Evolutionary conservation across 2,888 invertebrate species (phyloP).

Genomic region (Cheilosia impressa): DNA sequence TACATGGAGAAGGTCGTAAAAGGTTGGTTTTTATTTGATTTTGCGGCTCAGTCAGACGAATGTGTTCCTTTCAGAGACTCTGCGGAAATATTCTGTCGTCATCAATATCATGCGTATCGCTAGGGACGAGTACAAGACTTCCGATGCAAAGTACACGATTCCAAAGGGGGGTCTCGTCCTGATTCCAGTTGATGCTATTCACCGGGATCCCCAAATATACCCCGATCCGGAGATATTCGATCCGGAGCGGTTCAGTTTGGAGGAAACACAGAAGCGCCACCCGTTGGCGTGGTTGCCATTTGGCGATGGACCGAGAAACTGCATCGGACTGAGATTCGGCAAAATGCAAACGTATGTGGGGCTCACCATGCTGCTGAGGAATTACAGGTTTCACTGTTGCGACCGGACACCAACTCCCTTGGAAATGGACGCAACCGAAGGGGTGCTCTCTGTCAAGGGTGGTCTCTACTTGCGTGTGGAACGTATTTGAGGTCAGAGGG

Average conservation of each 20-base stretch:
- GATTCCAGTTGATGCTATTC: slow-evolving; percentile 83
- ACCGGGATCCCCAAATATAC: slow-evolving; percentile 84
- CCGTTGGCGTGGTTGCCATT: slow-evolving; percentile 80
- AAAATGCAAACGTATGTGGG: slow-evolving; percentile 40
- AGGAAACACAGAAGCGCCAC: slow-evolving; percentile 84
- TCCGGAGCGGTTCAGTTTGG: slow-evolving; percentile 86
- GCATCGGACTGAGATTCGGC: slow-evolving; percentile 79
- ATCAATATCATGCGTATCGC: slow-evolving; percentile 83
- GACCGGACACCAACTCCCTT: slow-evolving; percentile 78
- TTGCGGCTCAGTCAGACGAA: too few relatives aligned
- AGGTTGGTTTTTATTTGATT: neutral
- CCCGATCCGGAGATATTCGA: slow-evolving; percentile 86
- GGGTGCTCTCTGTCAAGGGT: slow-evolving; percentile 76
- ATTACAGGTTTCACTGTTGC: slow-evolving; percentile 75
- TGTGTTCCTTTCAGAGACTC: slow-evolving; percentile 83
- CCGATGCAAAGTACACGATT: slow-evolving; percentile 83
- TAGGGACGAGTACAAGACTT: slow-evolving; percentile 84
- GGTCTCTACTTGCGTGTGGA: slow-evolving; percentile 79
- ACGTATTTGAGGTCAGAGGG: slow-evolving; percentile 37
- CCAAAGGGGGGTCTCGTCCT: slow-evolving; percentile 80
- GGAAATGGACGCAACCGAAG: slow-evolving; percentile 76
- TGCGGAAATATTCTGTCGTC: slow-evolving; percentile 85
- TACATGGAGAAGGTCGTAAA: too few relatives aligned
- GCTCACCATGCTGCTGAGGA: slow-evolving; percentile 8
- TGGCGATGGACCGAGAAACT: slow-evolving; percentile 81